Base-by-base conservation (phyloP, 1,140 invertebrate genomes). In the Psix sp. region DNA sequence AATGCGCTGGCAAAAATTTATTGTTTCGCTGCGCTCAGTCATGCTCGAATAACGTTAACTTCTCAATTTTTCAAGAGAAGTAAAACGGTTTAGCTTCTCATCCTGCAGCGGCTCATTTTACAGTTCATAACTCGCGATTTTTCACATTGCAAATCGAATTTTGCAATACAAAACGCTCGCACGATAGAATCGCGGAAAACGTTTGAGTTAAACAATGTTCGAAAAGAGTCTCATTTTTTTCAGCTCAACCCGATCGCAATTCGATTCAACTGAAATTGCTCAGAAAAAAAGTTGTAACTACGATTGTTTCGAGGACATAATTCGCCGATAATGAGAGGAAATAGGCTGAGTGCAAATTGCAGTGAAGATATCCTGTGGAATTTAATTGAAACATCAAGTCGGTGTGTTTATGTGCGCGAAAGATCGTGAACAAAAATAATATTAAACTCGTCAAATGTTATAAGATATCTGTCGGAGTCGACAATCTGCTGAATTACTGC, bases 381-480 rank as follows among this genome's bases (percentile, higher is more conserved):
- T 56, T 66, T 66, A 66, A 56, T 66, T 56, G 62, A 66, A 66
- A 66, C 42, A 65, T 54, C 48, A 46, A 43, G 48, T 35, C 3
- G 29, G 31, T 49, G 33, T 43, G 39, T 57, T 52, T 57, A 65
- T 33, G 48, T 46, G 42, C 17, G 14, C 9, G 15, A 11, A 1
- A 7, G 10, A 60, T 48, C 16, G 13, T 26, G 35, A 49, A 42
- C 17, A 24, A 17, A n/a, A 5, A 24, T 56, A 57, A 33, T 36
- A 57, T 57, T 49, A 40, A 49, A 21, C 51, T 42, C 63, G 14
- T 67, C 49, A 46, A 65, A 39, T 35, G 49, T 42, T 26, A 49
- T 26, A 35, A 42, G 51, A 67, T 49, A 49, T 18, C 36, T 9
- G 49, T 38, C 31, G 49, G 43, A 31, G 31, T 33, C 16, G 16